These are phyloP conservation scores for Hemichromis elongatus DNA, from an alignment of 2,113 vertebrate genomes.

Conservation along the genomic window DNA sequence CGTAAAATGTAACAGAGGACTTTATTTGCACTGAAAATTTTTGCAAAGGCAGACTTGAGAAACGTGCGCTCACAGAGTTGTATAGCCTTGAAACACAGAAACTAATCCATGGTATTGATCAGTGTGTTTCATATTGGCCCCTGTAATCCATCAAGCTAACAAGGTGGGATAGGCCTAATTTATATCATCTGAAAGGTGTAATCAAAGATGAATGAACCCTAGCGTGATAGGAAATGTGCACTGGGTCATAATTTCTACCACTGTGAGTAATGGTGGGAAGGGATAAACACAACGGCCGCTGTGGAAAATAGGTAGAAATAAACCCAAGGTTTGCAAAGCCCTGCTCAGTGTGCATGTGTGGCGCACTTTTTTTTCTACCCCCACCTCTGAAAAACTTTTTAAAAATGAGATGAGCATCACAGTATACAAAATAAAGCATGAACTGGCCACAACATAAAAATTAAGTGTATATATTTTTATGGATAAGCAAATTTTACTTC, in stretches of 20 bases:
- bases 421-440: background rate
- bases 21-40: background rate
- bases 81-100: slow-evolving; percentile 67
- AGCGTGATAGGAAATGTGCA: slow-evolving; percentile 68
- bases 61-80: slow-evolving; percentile 15
- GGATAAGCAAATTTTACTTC: background rate
- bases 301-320: slow-evolving; percentile 2
- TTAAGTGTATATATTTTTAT: background rate
- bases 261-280: slow-evolving; percentile 59
- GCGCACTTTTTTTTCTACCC: background rate
- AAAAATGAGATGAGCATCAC: background rate
- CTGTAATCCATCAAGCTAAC: slow-evolving; percentile 72
- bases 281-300: slow-evolving; percentile 42
- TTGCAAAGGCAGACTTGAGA: slow-evolving; percentile 21
- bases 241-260: slow-evolving; percentile 65
- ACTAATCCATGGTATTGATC: slow-evolving; percentile 76
- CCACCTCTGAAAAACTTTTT: background rate
- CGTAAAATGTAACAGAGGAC: background rate
- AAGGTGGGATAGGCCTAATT: slow-evolving; percentile 71
- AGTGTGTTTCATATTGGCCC: slow-evolving; percentile 67
- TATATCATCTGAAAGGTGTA: slow-evolving; percentile 77
- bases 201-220: slow-evolving; percentile 76
- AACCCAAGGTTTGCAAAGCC: background rate
- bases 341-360: background rate
- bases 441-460: background rate